Evolutionary conservation across 2,888 invertebrate species (phyloP).

Genomic region (Bruchidius siliquastri): DNA sequence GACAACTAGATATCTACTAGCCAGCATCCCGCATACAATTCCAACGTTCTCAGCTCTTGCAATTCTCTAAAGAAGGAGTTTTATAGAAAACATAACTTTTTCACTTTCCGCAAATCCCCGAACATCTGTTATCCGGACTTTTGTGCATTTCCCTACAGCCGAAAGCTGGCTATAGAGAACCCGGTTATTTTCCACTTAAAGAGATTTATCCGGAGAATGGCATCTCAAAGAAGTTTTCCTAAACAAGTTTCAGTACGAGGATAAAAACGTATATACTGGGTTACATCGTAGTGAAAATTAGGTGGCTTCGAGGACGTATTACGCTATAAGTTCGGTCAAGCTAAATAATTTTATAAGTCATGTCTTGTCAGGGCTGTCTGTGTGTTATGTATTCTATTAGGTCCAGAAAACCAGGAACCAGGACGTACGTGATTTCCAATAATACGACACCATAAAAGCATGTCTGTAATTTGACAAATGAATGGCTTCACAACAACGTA

Average conservation of each 20-base stretch:
- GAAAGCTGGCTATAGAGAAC: neutral
- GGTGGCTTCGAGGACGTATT: too few relatives aligned
- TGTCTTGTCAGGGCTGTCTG: too few relatives aligned
- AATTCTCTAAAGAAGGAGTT: neutral
- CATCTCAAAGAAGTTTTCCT: neutral
- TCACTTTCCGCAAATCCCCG: neutral
- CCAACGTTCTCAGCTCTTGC: neutral
- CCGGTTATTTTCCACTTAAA: neutral
- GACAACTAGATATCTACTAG: neutral
- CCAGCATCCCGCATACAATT: neutral
- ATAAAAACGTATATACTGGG: neutral
- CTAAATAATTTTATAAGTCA: too few relatives aligned
- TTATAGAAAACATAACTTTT: neutral
- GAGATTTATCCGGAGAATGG: neutral
- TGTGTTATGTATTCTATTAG: too few relatives aligned
- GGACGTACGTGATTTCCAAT: neutral
- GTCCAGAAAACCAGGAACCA: too few relatives aligned
- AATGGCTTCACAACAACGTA: neutral
- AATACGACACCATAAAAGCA: neutral
- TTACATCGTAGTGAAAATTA: too few relatives aligned
- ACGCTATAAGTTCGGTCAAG: too few relatives aligned
- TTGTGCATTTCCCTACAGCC: neutral
- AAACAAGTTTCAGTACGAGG: neutral
- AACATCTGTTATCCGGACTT: neutral
- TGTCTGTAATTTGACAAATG: neutral